phyloP scores from a whole-genome alignment of 2,888 invertebrate genomes.

The Synergus gifuensis region DNA sequence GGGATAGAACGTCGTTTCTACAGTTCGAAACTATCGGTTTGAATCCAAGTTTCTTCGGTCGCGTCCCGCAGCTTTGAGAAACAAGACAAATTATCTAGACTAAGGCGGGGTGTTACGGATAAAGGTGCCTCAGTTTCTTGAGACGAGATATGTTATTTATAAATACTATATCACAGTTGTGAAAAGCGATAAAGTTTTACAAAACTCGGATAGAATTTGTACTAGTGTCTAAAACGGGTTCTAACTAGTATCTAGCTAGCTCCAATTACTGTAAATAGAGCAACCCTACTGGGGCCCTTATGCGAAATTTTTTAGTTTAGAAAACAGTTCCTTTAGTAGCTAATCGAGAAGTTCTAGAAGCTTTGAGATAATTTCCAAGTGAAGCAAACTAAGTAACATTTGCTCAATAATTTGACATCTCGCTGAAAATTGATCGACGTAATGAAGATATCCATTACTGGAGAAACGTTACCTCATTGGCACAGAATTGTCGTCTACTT shows the following conservation, averaged over 20 bases:
- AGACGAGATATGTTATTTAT: slow-evolving; percentile 1
- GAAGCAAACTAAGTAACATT: not conserved
- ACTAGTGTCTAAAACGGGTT: too few relatives aligned
- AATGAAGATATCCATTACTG: slow-evolving; percentile 20
- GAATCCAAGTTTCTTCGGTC: slow-evolving; percentile 43
- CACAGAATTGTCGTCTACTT: slow-evolving; percentile 21
- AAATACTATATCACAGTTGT: not conserved
- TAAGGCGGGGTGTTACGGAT: not conserved
- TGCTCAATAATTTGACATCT: not conserved
- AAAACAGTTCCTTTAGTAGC: too few relatives aligned
- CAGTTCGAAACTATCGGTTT: slow-evolving; percentile 60
- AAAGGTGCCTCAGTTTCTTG: not conserved
- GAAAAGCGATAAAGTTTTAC: not conserved
- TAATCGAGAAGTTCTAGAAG: too few relatives aligned
- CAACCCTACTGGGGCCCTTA: too few relatives aligned
- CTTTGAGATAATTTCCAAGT: not conserved
- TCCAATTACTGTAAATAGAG: too few relatives aligned
- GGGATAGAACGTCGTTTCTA: slow-evolving; percentile 65
- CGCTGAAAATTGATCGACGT: slow-evolving; percentile 3
- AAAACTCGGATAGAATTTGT: too few relatives aligned
- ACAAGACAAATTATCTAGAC: slow-evolving; percentile 36
- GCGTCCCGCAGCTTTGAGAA: slow-evolving; percentile 23
- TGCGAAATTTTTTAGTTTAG: too few relatives aligned
- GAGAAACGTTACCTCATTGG: slow-evolving; percentile 16
- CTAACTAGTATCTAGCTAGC: too few relatives aligned